Percentiles rank a stretch among this genome's conserved stretches.
These are phyloP conservation scores for Drosophila neonasuta DNA, from an alignment of 2,888 invertebrate species.

Conservation along the genomic window DNA sequence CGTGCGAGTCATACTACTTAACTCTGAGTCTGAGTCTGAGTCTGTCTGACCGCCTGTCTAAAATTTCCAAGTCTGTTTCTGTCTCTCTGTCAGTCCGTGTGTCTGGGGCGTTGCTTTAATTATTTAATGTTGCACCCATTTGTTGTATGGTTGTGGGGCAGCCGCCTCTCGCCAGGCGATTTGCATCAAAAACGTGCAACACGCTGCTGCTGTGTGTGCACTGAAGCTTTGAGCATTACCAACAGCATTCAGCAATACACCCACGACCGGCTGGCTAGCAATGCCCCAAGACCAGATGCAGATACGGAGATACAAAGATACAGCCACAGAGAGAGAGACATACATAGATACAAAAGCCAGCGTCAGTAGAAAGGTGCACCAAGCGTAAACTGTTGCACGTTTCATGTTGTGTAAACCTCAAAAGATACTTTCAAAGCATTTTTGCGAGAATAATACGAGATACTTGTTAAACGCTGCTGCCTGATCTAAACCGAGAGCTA, in stretches of 20 bases:
- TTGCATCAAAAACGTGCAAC: constrained; percentile 63
- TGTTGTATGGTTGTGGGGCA: constrained; percentile 45
- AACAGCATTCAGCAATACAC: constrained; percentile 28
- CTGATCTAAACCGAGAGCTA: constrained; percentile 16
- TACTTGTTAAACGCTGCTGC: constrained; percentile 27
- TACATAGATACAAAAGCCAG: constrained; percentile 14
- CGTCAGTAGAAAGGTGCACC: constrained; percentile 39
- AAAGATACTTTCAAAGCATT: constrained; percentile 26
- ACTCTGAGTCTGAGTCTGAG: background rate
- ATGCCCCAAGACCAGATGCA: constrained; percentile 15
- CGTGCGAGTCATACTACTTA: constrained; percentile 28
- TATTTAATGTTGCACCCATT: constrained; percentile 76
- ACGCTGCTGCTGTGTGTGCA: constrained; percentile 39
- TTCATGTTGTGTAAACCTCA: constrained; percentile 16
- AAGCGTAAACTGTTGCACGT: constrained; percentile 44
- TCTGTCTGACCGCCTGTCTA: constrained; percentile 8
- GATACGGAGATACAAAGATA: constrained; percentile 6
- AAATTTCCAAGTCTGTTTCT: constrained; percentile 6
- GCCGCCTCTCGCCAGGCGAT: constrained; percentile 57
- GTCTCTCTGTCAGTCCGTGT: constrained; percentile 24
- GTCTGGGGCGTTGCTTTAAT: constrained; percentile 63
- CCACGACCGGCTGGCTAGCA: constrained; percentile 3
- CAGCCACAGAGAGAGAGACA: background rate
- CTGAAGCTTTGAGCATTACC: constrained; percentile 44
- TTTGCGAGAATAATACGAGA: constrained; percentile 26